Conservation (phyloP, 2,797 vertebrate species). For the Rhodeus uyekii region DNA sequence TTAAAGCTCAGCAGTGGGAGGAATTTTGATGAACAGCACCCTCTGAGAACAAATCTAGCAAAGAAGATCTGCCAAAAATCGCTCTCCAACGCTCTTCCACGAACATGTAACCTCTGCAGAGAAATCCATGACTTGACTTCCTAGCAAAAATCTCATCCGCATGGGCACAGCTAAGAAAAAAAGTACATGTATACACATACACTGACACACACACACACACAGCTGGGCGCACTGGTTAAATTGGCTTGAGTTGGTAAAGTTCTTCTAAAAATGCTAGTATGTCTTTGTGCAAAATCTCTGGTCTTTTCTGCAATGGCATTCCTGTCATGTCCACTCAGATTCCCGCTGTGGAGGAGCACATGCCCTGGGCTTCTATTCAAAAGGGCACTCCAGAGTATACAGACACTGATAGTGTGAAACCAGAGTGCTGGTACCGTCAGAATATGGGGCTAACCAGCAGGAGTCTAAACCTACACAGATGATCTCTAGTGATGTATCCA, state of each 20-base stretch:
- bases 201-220: not conserved
- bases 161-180: not conserved
- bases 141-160: constrained; percentile 15
- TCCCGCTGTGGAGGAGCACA: constrained; percentile 36
- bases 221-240: not conserved
- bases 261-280: constrained; percentile 12
- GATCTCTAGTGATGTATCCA: not conserved
- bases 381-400: constrained; percentile 41
- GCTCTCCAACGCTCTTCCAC: not conserved
- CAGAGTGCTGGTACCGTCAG: constrained; percentile 39
- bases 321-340: constrained; percentile 41
- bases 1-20: constrained; percentile 62
- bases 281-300: constrained; percentile 30
- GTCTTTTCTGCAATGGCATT: constrained; percentile 31
- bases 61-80: constrained; percentile 16
- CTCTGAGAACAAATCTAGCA: constrained; percentile 23
- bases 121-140: constrained; percentile 22
- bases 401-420: constrained; percentile 40
- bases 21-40: constrained; percentile 63
- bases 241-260: constrained; percentile 11
- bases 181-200: not conserved
- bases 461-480: not conserved
- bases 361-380: constrained; percentile 32
- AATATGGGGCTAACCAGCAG: not conserved
- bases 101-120: constrained; percentile 3